Evolutionary conservation across 1,140 invertebrate genomes (phyloP).

Genomic region (Heliconius melpomene): DNA sequence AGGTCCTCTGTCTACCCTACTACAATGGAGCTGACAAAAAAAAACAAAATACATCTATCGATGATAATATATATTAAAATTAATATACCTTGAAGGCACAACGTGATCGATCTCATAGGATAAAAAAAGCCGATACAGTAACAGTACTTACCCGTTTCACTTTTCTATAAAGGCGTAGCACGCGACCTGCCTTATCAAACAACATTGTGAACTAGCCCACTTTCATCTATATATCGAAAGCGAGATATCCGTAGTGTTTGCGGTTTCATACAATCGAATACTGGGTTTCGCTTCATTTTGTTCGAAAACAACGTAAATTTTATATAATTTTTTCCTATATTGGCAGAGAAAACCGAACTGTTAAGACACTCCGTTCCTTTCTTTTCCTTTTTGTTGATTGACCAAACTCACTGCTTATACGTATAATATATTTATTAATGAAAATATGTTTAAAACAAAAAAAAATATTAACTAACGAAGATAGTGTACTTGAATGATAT

Average conservation of each 20-base stretch:
- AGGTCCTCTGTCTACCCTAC: too few relatives aligned
- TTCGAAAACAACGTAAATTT: neutral
- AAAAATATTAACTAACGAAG: too few relatives aligned
- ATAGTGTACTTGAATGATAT: too few relatives aligned
- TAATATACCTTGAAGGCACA: neutral
- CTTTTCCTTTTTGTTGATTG: too few relatives aligned
- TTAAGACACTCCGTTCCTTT: neutral
- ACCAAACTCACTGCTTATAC: too few relatives aligned
- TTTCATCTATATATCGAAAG: conserved; percentile 73
- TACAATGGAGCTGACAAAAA: neutral
- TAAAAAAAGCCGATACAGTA: conserved; percentile 7
- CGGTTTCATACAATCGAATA: conserved; percentile 73
- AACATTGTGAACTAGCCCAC: conserved; percentile 61
- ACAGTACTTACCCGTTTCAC: conserved; percentile 44
- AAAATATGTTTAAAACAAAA: too few relatives aligned
- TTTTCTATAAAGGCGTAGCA: conserved; percentile 54
- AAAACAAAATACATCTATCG: neutral
- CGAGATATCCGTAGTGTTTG: conserved; percentile 58
- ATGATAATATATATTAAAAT: neutral
- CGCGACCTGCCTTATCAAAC: conserved; percentile 59
- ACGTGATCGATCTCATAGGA: neutral
- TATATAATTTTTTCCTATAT: neutral
- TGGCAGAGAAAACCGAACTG: neutral
- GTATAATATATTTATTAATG: too few relatives aligned
- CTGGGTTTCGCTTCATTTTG: conserved; percentile 47